Base-by-base conservation (phyloP, 2,113 vertebrate genomes). In the Microtus pennsylvanicus region DNA sequence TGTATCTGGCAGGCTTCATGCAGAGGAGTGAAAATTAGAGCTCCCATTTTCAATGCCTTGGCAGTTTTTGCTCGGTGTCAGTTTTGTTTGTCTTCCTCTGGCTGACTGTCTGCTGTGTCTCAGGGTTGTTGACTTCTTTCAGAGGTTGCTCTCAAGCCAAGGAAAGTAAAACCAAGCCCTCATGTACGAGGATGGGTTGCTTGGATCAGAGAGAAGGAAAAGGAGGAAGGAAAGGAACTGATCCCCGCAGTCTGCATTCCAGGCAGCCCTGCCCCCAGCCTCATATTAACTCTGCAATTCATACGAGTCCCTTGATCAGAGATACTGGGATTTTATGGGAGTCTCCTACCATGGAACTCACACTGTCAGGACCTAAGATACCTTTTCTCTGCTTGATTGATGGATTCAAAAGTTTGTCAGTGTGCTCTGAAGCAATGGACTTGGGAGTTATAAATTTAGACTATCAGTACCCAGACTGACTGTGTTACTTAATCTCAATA, bases 1-100 rank as follows among this genome's bases (percentile, higher is more conserved):
- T 47, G 63, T 83, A 63, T 97, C 95, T 97, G 95, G 96, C 96
- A 96, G 91, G 82, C 94, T 88, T 96, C 86, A 78, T 92, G 94
- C 92, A 63, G 63, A 52, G 87, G 82, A 94, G 87, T 94, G 90
- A 88, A 87, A 94, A 95, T 92, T 22, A 61, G 90, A 78, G 92
- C 77, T 91, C 12, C 17, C 63, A 1, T 95, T 95, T 83, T 96
- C 91, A 97, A 97, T 97, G 87, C 95, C 97, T 97, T 94, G 96
- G 95, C 93, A 93, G 95, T 96, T 86, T 97, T 93, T 87, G 63
- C 94, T 89, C 3, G 1, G 94, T 97, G 70, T 98, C 96, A 76
- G 72, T 91, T 97, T 97, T 97, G 95, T 97, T 97, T 96, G 82
- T 95, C 93, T 97, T 97, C 89, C 69, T 93, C 93, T 24, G 94